Percentiles rank a stretch among this genome's conserved stretches.
These are phyloP conservation scores for Molorchus minor DNA, from an alignment of 2,888 invertebrate genomes.

Conservation along the genomic window DNA sequence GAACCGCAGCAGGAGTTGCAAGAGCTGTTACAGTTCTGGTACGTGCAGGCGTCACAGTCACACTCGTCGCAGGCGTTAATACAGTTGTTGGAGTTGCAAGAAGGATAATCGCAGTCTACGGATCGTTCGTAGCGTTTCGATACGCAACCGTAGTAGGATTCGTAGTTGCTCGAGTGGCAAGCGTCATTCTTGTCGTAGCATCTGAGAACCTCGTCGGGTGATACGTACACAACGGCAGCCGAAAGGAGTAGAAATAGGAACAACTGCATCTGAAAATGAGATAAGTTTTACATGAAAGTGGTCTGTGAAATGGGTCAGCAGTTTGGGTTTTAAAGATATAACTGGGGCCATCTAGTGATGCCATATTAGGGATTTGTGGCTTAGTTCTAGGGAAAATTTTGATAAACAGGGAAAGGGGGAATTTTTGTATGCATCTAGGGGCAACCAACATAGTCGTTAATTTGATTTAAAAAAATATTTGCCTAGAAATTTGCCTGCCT, in stretches of 20 bases:
- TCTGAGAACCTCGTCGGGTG: slow-evolving; percentile 3
- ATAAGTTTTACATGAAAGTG: no score
- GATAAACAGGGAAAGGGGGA: no score
- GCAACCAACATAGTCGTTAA: no score
- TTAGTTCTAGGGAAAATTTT: no score
- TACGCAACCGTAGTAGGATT: slow-evolving; percentile 55
- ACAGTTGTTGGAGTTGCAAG: slow-evolving; percentile 44
- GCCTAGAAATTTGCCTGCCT: no score
- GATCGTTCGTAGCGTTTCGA: slow-evolving; percentile 50
- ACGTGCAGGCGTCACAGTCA: slow-evolving; percentile 54
- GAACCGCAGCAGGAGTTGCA: slow-evolving; percentile 49
- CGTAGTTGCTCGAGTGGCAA: slow-evolving; percentile 54
- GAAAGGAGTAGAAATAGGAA: slow-evolving; percentile 6
- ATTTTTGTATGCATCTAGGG: no score
- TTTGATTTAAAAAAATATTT: no score
- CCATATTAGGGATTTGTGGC: no score
- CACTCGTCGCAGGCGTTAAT: slow-evolving; percentile 50
- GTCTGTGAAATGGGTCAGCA: no score
- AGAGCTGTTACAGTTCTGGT: slow-evolving; percentile 35
- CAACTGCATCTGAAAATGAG: slow-evolving; percentile 32
- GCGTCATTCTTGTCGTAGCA: slow-evolving; percentile 36
- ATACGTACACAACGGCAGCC: neutral
- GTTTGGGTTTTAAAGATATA: no score
- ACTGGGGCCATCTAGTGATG: no score
- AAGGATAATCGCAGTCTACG: slow-evolving; percentile 27